Base-by-base conservation (phyloP, 2,888 invertebrate species). In the Atethmia centrago region DNA sequence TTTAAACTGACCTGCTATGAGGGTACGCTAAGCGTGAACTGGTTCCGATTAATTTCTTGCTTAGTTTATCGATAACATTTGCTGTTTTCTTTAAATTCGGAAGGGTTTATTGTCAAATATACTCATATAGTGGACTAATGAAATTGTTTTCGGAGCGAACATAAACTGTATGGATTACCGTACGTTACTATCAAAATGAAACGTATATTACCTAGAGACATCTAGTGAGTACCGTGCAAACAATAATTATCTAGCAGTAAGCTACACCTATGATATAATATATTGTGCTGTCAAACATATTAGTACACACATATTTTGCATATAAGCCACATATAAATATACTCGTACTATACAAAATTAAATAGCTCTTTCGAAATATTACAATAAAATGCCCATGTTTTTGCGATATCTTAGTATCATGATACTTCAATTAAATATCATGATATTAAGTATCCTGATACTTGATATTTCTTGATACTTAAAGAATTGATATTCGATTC, bases 231-330 rank as follows among this genome's bases (percentile, higher is more conserved):
- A 12, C 36, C 61, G 64, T 66, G 72, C 83, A 65, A 78, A 68
- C 79, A 78, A 61, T 45, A 19, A 59, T 0, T 25, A 36, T 16
- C 62, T 67, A 63, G 66, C 63, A 58, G n/a, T 9, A 61, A 45
- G 40, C 59, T 65, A 71, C 53, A 56, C 9, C 63, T 79, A 76
- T 16, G 21, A 71, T 67, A 56, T 16, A 58, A 56, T 16, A 58
- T 31, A 65, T 79, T 79, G 78, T 74, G 75, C 81, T 25, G 28
- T 51, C 59, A 80, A 80, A 63, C 51, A 66, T 56, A 79, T 51
- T 36, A 56, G 28, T 68, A 68, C 12, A 80, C 59, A 66, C 19
- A 64, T 51, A 59, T 64, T 47, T 25, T 55, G 42, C 49, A 55
- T 73, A 36, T 14, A 47, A 21, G 51, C 49, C 64, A 59, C 45